Evolutionary conservation across 2,797 vertebrate species (phyloP).

Genomic region (Sebastes alutus): DNA sequence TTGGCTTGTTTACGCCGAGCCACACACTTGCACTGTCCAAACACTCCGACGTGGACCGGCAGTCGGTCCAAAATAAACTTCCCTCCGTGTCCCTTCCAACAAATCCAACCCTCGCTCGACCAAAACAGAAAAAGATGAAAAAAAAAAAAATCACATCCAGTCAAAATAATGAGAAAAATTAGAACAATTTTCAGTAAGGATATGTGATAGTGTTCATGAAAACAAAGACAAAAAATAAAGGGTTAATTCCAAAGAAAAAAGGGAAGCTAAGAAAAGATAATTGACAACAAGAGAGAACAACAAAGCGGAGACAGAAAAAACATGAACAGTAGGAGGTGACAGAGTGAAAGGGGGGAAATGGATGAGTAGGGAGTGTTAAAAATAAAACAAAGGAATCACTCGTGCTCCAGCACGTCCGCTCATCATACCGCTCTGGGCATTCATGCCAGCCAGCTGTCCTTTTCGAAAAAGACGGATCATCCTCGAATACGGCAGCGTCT

Average conservation of each 20-base stretch:
- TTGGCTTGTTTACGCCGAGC: conserved; percentile 52
- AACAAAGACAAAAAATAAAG: neutral
- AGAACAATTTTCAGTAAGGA: conserved; percentile 1
- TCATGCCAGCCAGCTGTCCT: conserved; percentile 82
- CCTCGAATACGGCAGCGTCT: conserved; percentile 60
- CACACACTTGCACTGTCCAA: conserved; percentile 61
- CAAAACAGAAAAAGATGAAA: neutral
- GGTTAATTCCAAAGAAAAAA: neutral
- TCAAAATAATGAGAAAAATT: conserved; percentile 10
- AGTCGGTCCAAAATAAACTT: conserved; percentile 38
- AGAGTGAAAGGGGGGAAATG: conserved; percentile 39
- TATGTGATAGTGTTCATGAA: neutral
- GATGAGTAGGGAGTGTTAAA: conserved; percentile 71
- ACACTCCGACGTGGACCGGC: conserved; percentile 25
- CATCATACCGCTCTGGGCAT: conserved; percentile 72
- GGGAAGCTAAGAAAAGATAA: neutral
- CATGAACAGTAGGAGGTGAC: conserved; percentile 25
- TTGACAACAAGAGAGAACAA: conserved; percentile 12
- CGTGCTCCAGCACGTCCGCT: conserved; percentile 74
- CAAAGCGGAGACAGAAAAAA: conserved; percentile 16
- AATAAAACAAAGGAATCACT: conserved; percentile 83
- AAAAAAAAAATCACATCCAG: neutral
- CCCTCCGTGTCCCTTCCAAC: conserved; percentile 13
- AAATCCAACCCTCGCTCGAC: neutral
- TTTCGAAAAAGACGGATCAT: conserved; percentile 71